These are phyloP conservation scores for Cyanoderma ruficeps DNA, from an alignment of 2,113 vertebrate genomes.

Conservation along the genomic window DNA sequence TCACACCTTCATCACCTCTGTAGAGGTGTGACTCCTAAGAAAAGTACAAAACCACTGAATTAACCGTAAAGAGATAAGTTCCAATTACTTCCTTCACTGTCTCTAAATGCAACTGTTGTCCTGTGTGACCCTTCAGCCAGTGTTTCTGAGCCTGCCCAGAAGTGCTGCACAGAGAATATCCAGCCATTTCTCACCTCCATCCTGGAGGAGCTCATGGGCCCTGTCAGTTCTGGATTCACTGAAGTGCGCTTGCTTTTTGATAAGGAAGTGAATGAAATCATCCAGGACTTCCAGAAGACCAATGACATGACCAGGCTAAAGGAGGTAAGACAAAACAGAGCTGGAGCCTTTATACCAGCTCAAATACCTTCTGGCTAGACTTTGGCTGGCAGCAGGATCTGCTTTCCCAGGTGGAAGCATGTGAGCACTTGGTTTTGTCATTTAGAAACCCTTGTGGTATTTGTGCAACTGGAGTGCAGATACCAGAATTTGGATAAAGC, in stretches of 20 bases:
- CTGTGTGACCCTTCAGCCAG: constrained; percentile 66
- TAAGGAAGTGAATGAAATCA: constrained; percentile 79
- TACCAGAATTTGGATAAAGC: neutral
- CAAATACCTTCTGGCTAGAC: neutral
- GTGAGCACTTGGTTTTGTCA: neutral
- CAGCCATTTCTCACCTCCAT: constrained; percentile 84
- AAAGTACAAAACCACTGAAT: rapidly evolving
- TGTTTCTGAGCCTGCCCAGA: constrained; percentile 78
- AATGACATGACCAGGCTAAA: constrained; percentile 68
- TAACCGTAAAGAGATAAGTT: neutral
- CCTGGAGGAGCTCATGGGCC: constrained; percentile 92
- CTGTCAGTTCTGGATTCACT: constrained; percentile 86
- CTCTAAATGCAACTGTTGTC: neutral
- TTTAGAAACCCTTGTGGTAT: neutral
- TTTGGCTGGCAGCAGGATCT: neutral
- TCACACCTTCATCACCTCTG: neutral
- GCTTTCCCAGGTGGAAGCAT: neutral
- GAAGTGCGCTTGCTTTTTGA: constrained; percentile 83
- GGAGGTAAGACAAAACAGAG: constrained; percentile 71
- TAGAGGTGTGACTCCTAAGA: neutral
- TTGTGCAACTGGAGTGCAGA: neutral
- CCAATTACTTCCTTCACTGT: neutral
- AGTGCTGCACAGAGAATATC: constrained; percentile 78
- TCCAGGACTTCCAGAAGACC: constrained; percentile 72
- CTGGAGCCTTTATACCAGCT: neutral